Evolutionary conservation across 1,140 invertebrate species (phyloP), one percentile per base, ranked within the genome.

Genomic region (Oppia nitens): DNA sequence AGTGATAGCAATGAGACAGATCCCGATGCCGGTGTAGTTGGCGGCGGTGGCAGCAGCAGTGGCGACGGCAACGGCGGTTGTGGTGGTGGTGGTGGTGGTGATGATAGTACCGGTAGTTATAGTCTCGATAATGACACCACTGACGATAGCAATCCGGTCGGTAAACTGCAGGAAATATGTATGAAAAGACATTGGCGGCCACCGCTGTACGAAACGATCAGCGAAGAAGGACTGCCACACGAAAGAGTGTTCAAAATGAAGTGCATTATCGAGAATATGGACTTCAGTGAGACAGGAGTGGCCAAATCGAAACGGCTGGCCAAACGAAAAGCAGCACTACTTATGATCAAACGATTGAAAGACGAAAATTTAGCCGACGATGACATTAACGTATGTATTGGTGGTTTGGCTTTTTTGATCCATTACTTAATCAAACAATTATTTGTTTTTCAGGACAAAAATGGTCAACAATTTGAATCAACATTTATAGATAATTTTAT

Each of bases 301-400:
- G 93, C 91, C 2, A 92, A 94, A 69, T 94, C 90, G 53, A 98
- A 98, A 74, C 95, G 95, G 69, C 75, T 93, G 21, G 92, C 92
- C 1, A 97, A 96, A 73, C 77, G 92, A 32, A 80, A 88, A 68
- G 92, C 92, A 24, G 92, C 56, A 2, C n/a, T 9, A 9, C 24
- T 50, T 50, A 50, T 50, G 48, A 24, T 50, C 24, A 21, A 24
- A 47, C 55, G 28, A 26, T 48, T 61, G 47, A 32, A 40, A 25
- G 12, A 26, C 25, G 53, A 53, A 53, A 25, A 54, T 52, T 29
- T 57, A 1, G 47, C 40, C 53, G 53, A 59, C 24, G 25, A 48
- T 32, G 56, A 57, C 47, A 32, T 12, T 57, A 20, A 21, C 48
- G 26, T 29, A 56, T 26, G 12, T n/a, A 1, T 14, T 56, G 17